Evolutionary conservation across 64 coral and sea anemone genomes (phyloP), one percentile per base, ranked within the genome.

Genomic region (Anthopleura sola): DNA sequence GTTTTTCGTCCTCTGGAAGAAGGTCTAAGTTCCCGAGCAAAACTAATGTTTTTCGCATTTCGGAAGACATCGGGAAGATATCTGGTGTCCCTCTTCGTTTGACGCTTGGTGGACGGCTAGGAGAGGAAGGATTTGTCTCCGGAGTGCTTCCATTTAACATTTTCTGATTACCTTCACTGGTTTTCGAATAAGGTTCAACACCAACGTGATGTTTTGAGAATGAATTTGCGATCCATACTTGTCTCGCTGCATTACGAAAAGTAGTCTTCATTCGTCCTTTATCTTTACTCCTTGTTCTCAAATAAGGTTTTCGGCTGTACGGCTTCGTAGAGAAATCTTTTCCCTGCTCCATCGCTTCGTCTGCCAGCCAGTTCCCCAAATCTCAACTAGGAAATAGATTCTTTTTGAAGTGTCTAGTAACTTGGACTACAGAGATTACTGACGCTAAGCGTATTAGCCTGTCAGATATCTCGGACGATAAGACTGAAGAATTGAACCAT

Each of bases 11-110:
- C 39, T 54, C 46, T 57, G 82, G 82, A 7, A 83, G 3, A 21
- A 83, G 18, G 17, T 83, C 82, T 37, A 83, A 36, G 32, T 83
- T 83, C 6, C 82, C 82, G 29, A 83, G 82, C 36, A 83, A 38
- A 20, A 83, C 29, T 31, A 83, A 83, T 34, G 82, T 60, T 21
- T 83, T 83, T 19, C 47, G 12, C 82, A 83, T 83, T 57, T 83
- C 82, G 19, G 82, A 83, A 54, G 82, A 83, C 82, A 83, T 83
- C 21, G 82, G 82, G 18, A 83, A 83, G 20, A 83, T 83, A 18
- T 83, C 82, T 34, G 82, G 82, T 18, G 82, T 83, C 38, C 50
- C 82, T 83, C 34, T 54, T 16, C 82, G 11, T 83, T 83, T 57
- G 18, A 83, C 24, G 47, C 23, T 83, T 24, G 48, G 82, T 7